Evolutionary conservation across 1,140 invertebrate species (phyloP).

Genomic region (Drosophila gunungcola): DNA sequence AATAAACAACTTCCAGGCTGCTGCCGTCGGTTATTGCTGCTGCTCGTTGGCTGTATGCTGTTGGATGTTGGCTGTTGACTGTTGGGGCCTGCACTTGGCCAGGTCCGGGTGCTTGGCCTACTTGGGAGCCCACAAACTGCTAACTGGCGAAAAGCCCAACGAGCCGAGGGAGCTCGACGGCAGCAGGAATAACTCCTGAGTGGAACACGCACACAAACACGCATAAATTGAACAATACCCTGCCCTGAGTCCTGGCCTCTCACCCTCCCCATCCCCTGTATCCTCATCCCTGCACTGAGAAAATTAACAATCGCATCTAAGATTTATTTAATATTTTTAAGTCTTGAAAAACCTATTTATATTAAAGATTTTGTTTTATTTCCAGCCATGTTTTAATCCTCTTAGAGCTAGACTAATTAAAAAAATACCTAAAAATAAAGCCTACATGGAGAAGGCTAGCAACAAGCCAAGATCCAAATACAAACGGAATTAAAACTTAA

Average conservation of each 20-base stretch:
- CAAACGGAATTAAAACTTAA: no score
- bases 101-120: slow-evolving; percentile 71
- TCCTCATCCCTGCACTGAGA: slow-evolving; percentile 15
- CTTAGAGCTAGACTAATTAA: no score
- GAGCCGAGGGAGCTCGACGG: background rate
- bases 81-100: slow-evolving; percentile 58
- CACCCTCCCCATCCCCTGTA: slow-evolving; percentile 1
- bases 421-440: no score
- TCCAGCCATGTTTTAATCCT: no score
- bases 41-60: slow-evolving; percentile 1
- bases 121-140: slow-evolving; percentile 72
- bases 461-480: no score
- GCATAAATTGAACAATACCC: slow-evolving; percentile 80
- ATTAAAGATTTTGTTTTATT: background rate
- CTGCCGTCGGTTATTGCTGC: slow-evolving; percentile 35
- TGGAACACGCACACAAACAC: slow-evolving; percentile 60
- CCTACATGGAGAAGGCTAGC: no score
- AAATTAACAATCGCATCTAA: background rate
- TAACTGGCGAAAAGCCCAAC: slow-evolving; percentile 63
- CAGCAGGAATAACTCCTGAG: slow-evolving; percentile 53
- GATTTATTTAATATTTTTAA: background rate
- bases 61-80: slow-evolving; percentile 47
- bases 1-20: slow-evolving; percentile 75
- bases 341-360: background rate
- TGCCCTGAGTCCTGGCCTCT: slow-evolving; percentile 21